A percentile compares a stretch with the other conserved stretches of the same genome.
phyloP scores from a whole-genome alignment of 2,797 vertebrate genomes.

The Dendrocincla fuliginosa region DNA sequence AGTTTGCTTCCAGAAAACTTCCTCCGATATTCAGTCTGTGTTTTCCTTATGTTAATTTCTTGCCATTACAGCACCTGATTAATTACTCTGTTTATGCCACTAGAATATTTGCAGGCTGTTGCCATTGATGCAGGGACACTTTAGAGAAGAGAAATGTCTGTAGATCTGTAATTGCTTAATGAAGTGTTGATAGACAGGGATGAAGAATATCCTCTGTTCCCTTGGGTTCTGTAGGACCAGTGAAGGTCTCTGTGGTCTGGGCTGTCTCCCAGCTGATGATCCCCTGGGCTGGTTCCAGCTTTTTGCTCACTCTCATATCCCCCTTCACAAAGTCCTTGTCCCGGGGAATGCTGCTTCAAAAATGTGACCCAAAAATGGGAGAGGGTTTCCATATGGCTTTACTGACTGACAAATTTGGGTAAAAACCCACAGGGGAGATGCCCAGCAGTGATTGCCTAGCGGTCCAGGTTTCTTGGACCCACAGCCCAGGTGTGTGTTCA shows the following conservation, averaged over 20 bases:
- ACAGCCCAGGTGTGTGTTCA: accelerated
- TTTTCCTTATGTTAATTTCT: conserved; percentile 53
- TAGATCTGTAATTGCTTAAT: conserved; percentile 45
- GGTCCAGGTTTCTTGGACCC: neutral
- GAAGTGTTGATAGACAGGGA: neutral
- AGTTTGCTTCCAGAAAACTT: conserved; percentile 25
- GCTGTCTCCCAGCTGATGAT: neutral
- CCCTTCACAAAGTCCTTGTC: neutral
- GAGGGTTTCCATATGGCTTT: neutral
- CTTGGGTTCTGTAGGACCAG: neutral
- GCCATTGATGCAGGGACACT: neutral
- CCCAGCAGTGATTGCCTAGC: neutral
- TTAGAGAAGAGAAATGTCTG: conserved; percentile 1
- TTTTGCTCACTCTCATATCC: neutral
- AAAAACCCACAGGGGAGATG: neutral
- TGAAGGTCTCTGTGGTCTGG: neutral
- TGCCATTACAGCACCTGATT: conserved; percentile 37
- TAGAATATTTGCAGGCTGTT: conserved; percentile 53
- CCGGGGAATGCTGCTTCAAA: neutral
- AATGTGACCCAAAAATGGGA: neutral
- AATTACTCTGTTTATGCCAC: conserved; percentile 52
- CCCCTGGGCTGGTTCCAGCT: neutral
- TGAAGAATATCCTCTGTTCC: neutral
- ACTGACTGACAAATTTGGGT: neutral
- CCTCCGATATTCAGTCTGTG: neutral